phyloP scores from a whole-genome alignment of 2,113 vertebrate species.

The Coryphaenoides rupestris region DNA sequence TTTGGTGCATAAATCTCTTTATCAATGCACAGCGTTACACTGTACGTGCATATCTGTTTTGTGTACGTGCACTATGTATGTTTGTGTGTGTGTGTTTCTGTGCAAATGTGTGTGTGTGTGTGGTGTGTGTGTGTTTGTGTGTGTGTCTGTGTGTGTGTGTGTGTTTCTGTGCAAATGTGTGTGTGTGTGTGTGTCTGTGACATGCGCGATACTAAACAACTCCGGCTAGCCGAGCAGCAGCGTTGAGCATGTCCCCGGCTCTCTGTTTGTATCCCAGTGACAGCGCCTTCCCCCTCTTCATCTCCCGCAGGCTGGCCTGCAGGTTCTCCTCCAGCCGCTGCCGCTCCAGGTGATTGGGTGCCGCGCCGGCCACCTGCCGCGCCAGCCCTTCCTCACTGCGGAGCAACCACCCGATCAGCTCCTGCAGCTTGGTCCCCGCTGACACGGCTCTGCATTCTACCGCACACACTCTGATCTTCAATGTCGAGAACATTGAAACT shows the following conservation, averaged over 20 bases:
- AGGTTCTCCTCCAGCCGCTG: conserved; percentile 54
- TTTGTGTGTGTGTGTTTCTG: background rate
- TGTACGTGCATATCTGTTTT: conserved; percentile 5
- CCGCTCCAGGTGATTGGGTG: conserved; percentile 57
- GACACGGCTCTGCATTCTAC: conserved; percentile 21
- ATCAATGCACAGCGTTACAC: background rate
- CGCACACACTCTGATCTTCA: background rate
- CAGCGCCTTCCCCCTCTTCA: conserved; percentile 59
- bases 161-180: background rate
- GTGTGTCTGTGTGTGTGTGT: background rate
- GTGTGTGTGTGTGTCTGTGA: background rate
- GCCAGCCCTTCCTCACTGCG: conserved; percentile 51
- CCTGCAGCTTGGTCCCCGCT: conserved; percentile 42
- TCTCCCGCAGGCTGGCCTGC: conserved; percentile 62
- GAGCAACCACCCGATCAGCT: conserved; percentile 57
- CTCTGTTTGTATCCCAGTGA: conserved; percentile 48
- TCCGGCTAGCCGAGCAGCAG: conserved; percentile 60
- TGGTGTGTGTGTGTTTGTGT: conserved; percentile 1
- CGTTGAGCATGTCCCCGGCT: conserved; percentile 49
- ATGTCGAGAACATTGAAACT: background rate
- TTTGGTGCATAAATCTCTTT: too few relatives aligned
- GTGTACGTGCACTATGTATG: too few relatives aligned
- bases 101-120: too few relatives aligned
- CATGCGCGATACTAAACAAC: background rate
- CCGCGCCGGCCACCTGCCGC: conserved; percentile 31